These are phyloP conservation scores for Diachasmimorpha longicaudata DNA, from an alignment of 1,140 invertebrate genomes.

Conservation along the genomic window DNA sequence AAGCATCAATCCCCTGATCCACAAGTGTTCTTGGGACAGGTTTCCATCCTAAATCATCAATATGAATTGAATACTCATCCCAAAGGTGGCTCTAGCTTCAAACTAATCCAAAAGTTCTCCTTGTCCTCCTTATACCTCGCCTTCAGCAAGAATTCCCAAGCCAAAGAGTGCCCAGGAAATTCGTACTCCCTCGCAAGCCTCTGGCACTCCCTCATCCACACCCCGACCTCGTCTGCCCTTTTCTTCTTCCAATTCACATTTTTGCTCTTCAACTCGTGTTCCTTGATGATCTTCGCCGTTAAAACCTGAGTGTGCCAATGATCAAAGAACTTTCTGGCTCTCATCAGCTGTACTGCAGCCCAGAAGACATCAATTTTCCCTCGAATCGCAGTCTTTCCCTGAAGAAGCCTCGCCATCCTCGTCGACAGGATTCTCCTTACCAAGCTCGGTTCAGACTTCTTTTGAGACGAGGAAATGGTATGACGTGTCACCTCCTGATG, in stretches of 20 bases:
- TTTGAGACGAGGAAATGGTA: neutral
- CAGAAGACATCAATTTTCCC: neutral
- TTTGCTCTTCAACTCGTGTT: conserved; percentile 38
- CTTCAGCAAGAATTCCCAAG: conserved; percentile 61
- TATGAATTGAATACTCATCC: neutral
- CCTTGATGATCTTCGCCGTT: conserved; percentile 37
- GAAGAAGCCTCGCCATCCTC: conserved; percentile 25
- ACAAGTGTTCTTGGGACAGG: too few species aligned
- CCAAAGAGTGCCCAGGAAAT: conserved; percentile 51
- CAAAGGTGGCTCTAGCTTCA: conserved; percentile 51
- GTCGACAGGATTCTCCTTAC: conserved; percentile 30
- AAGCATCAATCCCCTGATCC: too few species aligned
- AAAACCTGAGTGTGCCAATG: conserved; percentile 37
- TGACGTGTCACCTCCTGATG: neutral
- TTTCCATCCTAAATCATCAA: too few species aligned
- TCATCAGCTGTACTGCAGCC: conserved; percentile 25
- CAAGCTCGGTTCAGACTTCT: neutral
- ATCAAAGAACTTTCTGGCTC: conserved; percentile 36
- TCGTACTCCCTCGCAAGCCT: conserved; percentile 50
- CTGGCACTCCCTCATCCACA: conserved; percentile 55
- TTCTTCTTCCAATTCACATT: conserved; percentile 44
- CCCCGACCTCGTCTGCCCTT: conserved; percentile 39
- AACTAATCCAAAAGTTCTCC: conserved; percentile 61
- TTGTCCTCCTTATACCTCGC: conserved; percentile 60
- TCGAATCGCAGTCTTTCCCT: neutral